phyloP scores from a whole-genome alignment of 1,140 invertebrate genomes.

The Atta texana region DNA sequence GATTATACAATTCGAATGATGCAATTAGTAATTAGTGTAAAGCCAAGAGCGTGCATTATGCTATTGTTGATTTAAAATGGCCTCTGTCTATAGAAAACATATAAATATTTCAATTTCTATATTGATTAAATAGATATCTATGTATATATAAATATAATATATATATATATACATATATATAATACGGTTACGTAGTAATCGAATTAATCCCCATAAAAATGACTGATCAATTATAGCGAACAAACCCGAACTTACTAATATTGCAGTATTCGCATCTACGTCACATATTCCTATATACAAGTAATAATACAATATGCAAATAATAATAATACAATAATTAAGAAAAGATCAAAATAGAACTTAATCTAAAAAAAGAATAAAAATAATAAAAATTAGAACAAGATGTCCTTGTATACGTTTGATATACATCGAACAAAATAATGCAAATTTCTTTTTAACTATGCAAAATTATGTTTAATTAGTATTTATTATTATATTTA shows the following conservation, averaged over 20 bases:
- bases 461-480: too few species aligned
- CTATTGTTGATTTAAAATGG: too few species aligned
- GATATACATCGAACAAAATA: not conserved
- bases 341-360: not conserved
- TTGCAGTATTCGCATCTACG: not conserved
- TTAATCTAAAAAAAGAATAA: not conserved
- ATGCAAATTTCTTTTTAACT: not conserved
- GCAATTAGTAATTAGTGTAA: too few species aligned
- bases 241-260: not conserved
- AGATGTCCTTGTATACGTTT: not conserved
- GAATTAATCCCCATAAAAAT: not conserved
- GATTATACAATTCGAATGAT: too few species aligned
- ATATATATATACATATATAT: too few species aligned
- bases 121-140: too few species aligned
- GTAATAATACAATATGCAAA: not conserved
- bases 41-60: too few species aligned
- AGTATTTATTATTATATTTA: too few species aligned
- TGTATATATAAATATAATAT: too few species aligned
- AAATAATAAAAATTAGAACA: not conserved
- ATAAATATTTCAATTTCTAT: too few species aligned
- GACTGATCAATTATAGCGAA: not conserved
- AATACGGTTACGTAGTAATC: not conserved
- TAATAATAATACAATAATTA: not conserved
- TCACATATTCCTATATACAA: not conserved
- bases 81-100: too few species aligned